Conservation (phyloP, 2,888 invertebrate genomes). For the Xylota segnis region DNA sequence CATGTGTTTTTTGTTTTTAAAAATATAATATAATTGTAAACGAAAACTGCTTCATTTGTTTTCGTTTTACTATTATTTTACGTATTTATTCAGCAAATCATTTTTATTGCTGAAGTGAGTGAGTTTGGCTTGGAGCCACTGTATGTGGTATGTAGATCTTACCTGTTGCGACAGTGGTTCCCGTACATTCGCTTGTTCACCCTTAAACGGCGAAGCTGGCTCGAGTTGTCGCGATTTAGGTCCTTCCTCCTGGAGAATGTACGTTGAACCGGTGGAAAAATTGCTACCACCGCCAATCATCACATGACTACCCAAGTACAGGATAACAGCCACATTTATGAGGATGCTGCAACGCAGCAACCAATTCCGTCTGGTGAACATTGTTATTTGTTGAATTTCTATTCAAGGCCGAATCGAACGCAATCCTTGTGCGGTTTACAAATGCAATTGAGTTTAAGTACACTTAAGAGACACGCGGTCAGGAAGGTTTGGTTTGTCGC, state of each 20-base stretch:
- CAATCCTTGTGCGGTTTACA: constrained; percentile 35
- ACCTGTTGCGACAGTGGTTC: constrained; percentile 78
- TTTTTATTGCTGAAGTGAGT: too few relatives aligned
- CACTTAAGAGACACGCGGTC: constrained; percentile 32
- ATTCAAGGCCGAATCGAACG: constrained; percentile 14
- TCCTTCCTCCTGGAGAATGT: constrained; percentile 82
- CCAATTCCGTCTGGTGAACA: constrained; percentile 88
- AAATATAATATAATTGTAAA: too few relatives aligned
- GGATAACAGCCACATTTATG: constrained; percentile 89
- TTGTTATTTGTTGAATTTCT: constrained; percentile 78
- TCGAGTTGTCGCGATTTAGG: constrained; percentile 76
- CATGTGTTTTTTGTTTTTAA: too few relatives aligned
- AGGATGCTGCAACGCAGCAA: constrained; percentile 90
- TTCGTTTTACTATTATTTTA: too few relatives aligned
- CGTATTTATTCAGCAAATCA: too few relatives aligned
- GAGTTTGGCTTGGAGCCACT: too few relatives aligned
- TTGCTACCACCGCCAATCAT: constrained; percentile 84
- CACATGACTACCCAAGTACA: constrained; percentile 90
- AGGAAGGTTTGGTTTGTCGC: not conserved
- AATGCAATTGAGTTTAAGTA: constrained; percentile 35
- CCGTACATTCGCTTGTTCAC: constrained; percentile 79
- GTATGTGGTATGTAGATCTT: constrained; percentile 51
- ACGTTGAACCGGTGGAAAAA: constrained; percentile 81
- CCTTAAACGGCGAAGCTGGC: constrained; percentile 74
- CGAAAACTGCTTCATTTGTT: too few relatives aligned